These are phyloP conservation scores for Sminthopsis crassicaudata DNA, from an alignment of 2,113 vertebrate genomes.

Conservation along the genomic window DNA sequence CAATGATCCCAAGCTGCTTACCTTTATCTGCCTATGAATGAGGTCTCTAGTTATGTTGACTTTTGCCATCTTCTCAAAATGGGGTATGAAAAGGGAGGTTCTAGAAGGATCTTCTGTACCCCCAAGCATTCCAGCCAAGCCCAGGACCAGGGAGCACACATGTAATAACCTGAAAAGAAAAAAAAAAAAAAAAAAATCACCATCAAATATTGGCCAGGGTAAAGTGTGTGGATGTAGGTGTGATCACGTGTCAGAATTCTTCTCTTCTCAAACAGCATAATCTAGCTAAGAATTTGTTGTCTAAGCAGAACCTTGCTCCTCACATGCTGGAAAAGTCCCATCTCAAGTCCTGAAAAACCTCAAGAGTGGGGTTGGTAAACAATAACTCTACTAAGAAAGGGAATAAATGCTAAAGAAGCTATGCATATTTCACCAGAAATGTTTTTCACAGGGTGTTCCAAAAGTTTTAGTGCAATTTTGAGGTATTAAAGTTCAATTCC, in stretches of 20 bases:
- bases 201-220: constrained; percentile 45
- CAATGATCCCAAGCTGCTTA: constrained; percentile 63
- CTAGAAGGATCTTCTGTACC: constrained; percentile 85
- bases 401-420: constrained; percentile 36
- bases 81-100: constrained; percentile 79
- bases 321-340: rapidly evolving
- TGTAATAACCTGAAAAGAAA: constrained; percentile 81
- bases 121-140: constrained; percentile 83
- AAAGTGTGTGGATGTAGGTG: not conserved
- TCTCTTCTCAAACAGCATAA: not conserved
- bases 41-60: constrained; percentile 95
- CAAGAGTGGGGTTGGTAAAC: constrained; percentile 2
- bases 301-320: not conserved
- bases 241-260: not conserved
- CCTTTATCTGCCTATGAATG: constrained; percentile 93
- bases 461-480: not conserved
- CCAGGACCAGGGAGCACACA: constrained; percentile 70
- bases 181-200: constrained; percentile 36
- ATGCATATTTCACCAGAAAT: not conserved
- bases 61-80: constrained; percentile 92
- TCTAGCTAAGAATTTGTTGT: not conserved
- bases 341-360: not conserved
- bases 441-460: not conserved
- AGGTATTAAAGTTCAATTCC: not conserved
- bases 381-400: not conserved